Percentiles rank a stretch among this genome's conserved stretches.
Conservation (phyloP, 2,797 vertebrate genomes). For the Podargus strigoides region DNA sequence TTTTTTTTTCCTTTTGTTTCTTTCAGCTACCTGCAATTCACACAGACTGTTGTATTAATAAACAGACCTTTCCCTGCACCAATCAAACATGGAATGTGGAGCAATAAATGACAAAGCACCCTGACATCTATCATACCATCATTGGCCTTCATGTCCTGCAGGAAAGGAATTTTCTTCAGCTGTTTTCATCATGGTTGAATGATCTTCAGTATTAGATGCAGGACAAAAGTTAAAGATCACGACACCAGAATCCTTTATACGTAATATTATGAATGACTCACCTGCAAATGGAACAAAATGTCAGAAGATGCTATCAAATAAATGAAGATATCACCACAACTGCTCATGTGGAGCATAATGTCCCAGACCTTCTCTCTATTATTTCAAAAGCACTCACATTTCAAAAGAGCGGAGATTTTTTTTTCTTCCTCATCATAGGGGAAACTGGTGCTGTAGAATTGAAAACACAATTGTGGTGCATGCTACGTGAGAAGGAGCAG, state of each 20-base stretch:
- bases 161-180: slow-evolving; percentile 25
- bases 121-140: neutral
- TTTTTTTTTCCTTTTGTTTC: fast-evolving
- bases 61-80: neutral
- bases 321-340: slow-evolving; percentile 29
- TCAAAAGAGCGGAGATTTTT: neutral
- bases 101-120: slow-evolving; percentile 19
- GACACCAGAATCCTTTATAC: neutral
- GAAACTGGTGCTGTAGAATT: neutral
- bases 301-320: slow-evolving; percentile 15
- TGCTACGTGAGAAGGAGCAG: slow-evolving; percentile 11
- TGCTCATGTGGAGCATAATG: slow-evolving; percentile 19
- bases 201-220: neutral
- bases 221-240: slow-evolving; percentile 38
- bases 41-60: neutral
- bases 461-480: neutral
- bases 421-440: neutral
- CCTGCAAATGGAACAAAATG: neutral
- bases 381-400: slow-evolving; percentile 27
- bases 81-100: neutral
- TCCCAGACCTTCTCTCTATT: slow-evolving; percentile 14
- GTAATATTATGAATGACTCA: neutral
- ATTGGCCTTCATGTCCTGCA: neutral
- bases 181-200: neutral
- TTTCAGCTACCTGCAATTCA: neutral